Evolutionary conservation across 1,140 invertebrate species (phyloP), one percentile per base, ranked within the genome.

Genomic region (Plectrocnemia conspersa): DNA sequence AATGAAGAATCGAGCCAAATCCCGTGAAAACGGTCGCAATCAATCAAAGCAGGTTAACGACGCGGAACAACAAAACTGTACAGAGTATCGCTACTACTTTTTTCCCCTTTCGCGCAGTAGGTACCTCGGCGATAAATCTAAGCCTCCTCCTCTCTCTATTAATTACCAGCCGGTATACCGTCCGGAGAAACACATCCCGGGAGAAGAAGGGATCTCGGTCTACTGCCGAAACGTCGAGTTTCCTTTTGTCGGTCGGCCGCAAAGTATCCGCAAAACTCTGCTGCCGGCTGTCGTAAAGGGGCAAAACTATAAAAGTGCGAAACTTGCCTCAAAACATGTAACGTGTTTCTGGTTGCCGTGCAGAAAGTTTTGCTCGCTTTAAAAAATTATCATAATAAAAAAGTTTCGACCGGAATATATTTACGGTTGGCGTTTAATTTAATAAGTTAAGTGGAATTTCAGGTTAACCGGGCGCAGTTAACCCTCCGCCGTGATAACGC

Each of bases 261-360:
- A 32, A 22, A 50, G 58, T 53, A 52, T 40, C 42, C 54, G 23
- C 40, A 52, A 55, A 60, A 22, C 56, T 60, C 35, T 29, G n/a
- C 19, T 47, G 50, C 53, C 44, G 48, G 58, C 58, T 52, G 58
- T 60, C 53, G 52, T 55, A 60, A 56, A 60, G 49, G 46, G 54
- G n/a, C n/a, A 47, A 60, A 56, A 60, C 57, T 59, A 59, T 59
- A 54, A 50, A 54, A 59, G 57, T 59, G 52, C 38, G 45, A 41
- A 50, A 54, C 50, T 58, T 58, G 44, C 42, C n/a, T 35, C 13
- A 32, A 50, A 47, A 56, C 44, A 33, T 41, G 36, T 23, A 15
- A 32, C 50, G 15, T 56, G 49, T 29, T 54, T 46, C n/a, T n/a
- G n/a, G n/a, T n/a, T n/a, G n/a, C n/a, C n/a, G n/a, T n/a, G n/a